These are phyloP conservation scores for Henricia sp. DNA, from an alignment of 53 echinoderm and acorn worm genomes.

Conservation along the genomic window DNA sequence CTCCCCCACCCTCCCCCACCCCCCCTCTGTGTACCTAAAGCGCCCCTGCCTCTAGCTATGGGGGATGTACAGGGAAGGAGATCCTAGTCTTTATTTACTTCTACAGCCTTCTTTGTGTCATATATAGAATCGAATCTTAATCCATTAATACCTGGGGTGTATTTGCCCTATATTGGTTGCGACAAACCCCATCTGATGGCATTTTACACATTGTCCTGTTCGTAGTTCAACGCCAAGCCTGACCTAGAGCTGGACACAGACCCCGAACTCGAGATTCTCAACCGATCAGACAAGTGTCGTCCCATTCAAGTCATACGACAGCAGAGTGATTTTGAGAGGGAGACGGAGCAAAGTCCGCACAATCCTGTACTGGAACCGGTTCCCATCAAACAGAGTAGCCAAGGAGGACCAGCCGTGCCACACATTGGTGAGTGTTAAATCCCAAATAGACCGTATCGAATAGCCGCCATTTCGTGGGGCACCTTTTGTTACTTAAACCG, in stretches of 20 bases:
- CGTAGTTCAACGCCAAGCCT: slow-evolving; percentile 81
- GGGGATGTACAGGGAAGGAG: too few species aligned
- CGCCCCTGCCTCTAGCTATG: too few species aligned
- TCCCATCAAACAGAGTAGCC: slow-evolving; percentile 75
- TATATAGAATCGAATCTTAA: not conserved
- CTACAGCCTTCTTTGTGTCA: too few species aligned
- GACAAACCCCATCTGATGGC: too few species aligned
- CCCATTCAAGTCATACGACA: slow-evolving; percentile 96
- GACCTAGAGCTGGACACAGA: slow-evolving; percentile 96
- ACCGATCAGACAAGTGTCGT: slow-evolving; percentile 87
- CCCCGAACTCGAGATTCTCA: slow-evolving; percentile 92
- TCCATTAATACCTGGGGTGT: not conserved
- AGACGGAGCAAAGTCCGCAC: slow-evolving; percentile 97
- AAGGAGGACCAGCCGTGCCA: slow-evolving; percentile 65
- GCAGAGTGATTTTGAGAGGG: slow-evolving; percentile 93
- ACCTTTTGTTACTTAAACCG: too few species aligned
- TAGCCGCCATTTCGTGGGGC: too few species aligned
- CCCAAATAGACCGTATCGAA: too few species aligned
- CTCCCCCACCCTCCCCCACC: too few species aligned
- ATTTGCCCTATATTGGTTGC: too few species aligned
- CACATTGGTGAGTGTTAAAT: slow-evolving; percentile 83
- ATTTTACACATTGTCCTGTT: too few species aligned
- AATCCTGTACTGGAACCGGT: slow-evolving; percentile 97
- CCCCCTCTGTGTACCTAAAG: too few species aligned
- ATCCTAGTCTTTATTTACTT: too few species aligned